Conservation (phyloP, 2,113 vertebrate species). For the Hippocampus barbouri region DNA sequence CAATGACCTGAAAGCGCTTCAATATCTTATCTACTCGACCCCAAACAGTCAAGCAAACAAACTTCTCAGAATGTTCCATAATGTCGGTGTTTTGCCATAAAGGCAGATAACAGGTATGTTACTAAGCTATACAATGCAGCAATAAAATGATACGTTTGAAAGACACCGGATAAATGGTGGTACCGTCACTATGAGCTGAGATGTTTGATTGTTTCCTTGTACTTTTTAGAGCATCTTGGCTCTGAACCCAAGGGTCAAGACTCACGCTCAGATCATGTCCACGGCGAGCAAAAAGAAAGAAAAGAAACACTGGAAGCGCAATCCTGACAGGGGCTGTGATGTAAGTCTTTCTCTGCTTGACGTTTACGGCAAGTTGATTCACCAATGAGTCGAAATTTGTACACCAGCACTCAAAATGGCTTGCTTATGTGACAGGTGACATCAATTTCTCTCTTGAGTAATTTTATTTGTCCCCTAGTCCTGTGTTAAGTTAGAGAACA, state of each 20-base stretch:
- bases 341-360: conserved; percentile 64
- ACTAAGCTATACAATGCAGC: background rate
- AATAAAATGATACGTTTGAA: background rate
- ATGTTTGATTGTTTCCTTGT: background rate
- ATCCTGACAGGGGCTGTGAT: conserved; percentile 77
- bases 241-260: conserved; percentile 81
- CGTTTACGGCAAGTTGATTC: background rate
- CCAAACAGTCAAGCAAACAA: conserved; percentile 7
- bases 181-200: background rate
- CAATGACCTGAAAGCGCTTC: conserved; percentile 16
- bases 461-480: conserved; percentile 48
- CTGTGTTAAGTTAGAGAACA: conserved; percentile 87
- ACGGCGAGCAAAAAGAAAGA: conserved; percentile 81
- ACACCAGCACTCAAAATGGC: background rate
- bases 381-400: background rate
- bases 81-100: conserved; percentile 3
- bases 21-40: conserved; percentile 40
- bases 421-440: conserved; percentile 13
- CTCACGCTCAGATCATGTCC: conserved; percentile 74
- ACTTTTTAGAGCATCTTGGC: conserved; percentile 77
- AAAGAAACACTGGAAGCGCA: conserved; percentile 91
- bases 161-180: background rate
- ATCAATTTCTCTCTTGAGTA: background rate
- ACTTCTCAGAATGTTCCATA: conserved; percentile 33
- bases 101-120: conserved; percentile 13